Evolutionary conservation across 2,797 vertebrate genomes (phyloP), one percentile per base, ranked within the genome.

Genomic region (Argya squamiceps): DNA sequence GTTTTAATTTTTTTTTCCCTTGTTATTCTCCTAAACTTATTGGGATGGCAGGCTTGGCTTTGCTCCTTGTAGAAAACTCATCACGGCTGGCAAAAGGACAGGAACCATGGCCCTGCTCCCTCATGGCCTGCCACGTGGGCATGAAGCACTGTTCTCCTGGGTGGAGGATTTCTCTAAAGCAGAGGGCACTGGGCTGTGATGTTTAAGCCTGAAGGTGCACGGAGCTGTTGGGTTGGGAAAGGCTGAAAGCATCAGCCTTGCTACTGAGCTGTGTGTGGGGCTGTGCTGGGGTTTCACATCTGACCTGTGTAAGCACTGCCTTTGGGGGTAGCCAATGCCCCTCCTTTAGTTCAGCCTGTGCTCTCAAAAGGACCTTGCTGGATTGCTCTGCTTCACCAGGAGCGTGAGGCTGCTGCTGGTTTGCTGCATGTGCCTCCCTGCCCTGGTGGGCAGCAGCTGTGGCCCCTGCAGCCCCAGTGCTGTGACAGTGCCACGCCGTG

Each of bases 101-200:
- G 53, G 46, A 94, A 9, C 53, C 9, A 4, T 1, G 3, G 47
- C 30, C 20, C 2, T 15, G 23, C 37, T 77, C 12, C 30, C 47
- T 76, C 0, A 0, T 2, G 6, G 27, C 22, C 15, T 65, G 50
- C 30, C 1, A 1, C 0, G 0, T 44, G 43, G 26, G 19, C 39
- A 30, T 5, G 10, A 22, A 50, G 53, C 12, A 3, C 16, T 2
- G 6, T 14, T 81, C 4, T 9, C 36, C 37, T 80, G 60, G 2
- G 3, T 44, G 24, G 37, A 56, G 74, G 56, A 19, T 59, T 44
- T 15, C 29, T 44, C 39, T 43, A 20, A 29, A 73, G 50, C 55
- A 41, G 55, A 44, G 37, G 53, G 18, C 32, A 2, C 16, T 15
- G 26, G 20, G 62, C 52, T 60, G 7, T 11, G 14, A 18, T 47